phyloP scores from a whole-genome alignment of 1,140 invertebrate genomes.

The Caenorhabditis inopinata region DNA sequence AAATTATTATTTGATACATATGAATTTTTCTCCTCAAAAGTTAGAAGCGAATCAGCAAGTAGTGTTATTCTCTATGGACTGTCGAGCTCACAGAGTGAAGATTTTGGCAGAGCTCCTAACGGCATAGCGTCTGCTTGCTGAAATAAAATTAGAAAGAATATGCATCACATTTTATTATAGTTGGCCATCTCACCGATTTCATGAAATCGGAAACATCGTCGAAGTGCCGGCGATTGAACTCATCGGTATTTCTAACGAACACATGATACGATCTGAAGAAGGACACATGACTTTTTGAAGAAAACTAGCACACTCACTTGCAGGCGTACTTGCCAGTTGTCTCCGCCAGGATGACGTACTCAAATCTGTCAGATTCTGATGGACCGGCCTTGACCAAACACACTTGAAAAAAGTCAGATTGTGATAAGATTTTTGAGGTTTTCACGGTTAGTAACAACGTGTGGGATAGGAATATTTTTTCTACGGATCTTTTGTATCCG shows the following conservation, averaged over 20 bases:
- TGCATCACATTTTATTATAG: background rate
- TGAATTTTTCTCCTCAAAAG: background rate
- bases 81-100: conserved; percentile 33
- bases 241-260: conserved; percentile 48
- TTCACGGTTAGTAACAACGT: no score
- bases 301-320: background rate
- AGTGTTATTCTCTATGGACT: background rate
- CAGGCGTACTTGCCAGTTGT: conserved; percentile 45
- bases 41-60: no score
- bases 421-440: background rate
- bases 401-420: conserved; percentile 21
- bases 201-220: conserved; percentile 50
- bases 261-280: conserved; percentile 43
- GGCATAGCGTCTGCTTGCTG: conserved; percentile 36
- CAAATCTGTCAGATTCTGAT: conserved; percentile 40
- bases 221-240: conserved; percentile 46
- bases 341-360: conserved; percentile 50
- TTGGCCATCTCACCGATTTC: conserved; percentile 41
- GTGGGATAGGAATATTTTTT: no score
- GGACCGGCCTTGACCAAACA: conserved; percentile 48
- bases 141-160: background rate
- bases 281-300: background rate
- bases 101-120: conserved; percentile 32
- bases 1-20: conserved; percentile 15
- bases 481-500: no score